phyloP scores from a whole-genome alignment of 2,888 invertebrate genomes.

The Thalpophila matura region DNA sequence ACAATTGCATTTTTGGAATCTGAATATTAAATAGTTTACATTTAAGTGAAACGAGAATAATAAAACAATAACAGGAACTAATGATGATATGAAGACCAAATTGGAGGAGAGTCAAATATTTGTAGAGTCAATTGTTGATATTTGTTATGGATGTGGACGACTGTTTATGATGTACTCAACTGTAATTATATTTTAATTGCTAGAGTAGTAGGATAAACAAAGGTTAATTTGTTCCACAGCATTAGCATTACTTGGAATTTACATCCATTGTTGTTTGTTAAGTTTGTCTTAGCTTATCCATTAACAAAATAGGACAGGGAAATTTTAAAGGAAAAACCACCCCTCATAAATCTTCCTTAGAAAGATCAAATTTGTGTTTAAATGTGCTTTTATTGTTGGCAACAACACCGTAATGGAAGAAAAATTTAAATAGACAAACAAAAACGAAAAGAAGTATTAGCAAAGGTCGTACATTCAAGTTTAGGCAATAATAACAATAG shows the following conservation, averaged over 20 bases:
- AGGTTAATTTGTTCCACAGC: constrained; percentile 23
- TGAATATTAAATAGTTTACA: constrained; percentile 37
- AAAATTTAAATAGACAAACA: constrained; percentile 21
- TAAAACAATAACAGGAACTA: constrained; percentile 36
- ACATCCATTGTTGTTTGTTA: constrained; percentile 24
- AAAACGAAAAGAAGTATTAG: constrained; percentile 26
- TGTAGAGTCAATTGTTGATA: constrained; percentile 2
- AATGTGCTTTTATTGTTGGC: constrained; percentile 26
- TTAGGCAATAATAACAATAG: constrained; percentile 23
- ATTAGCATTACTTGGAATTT: constrained; percentile 21
- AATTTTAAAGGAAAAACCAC: constrained; percentile 23
- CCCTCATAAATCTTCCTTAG: constrained; percentile 36
- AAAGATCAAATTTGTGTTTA: constrained; percentile 26
- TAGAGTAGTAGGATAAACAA: constrained; percentile 32
- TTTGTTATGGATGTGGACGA: not conserved
- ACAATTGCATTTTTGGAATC: constrained; percentile 28
- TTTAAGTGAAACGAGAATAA: constrained; percentile 17
- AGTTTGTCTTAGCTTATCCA: constrained; percentile 38
- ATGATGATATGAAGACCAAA: constrained; percentile 13
- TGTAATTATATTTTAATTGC: too few species aligned
- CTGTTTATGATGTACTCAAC: too few species aligned
- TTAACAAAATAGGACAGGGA: constrained; percentile 22
- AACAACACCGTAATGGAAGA: constrained; percentile 25
- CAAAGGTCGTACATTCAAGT: constrained; percentile 38
- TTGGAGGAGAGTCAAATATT: constrained; percentile 15